Base-by-base conservation (phyloP, 1,140 invertebrate species). In the Paralvinella palmiformis region DNA sequence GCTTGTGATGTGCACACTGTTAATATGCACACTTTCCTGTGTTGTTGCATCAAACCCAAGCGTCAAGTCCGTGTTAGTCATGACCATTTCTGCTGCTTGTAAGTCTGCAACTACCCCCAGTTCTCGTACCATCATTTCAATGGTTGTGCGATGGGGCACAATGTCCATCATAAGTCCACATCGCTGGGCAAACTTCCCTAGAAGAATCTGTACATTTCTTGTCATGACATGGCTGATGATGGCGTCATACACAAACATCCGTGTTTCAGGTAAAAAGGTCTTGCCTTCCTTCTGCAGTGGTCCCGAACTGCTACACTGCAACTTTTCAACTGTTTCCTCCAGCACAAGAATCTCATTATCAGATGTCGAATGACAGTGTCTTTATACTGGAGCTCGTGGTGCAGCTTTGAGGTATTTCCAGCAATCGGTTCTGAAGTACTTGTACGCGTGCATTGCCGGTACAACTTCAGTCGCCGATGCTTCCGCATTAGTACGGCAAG, bases 1-100 rank as follows among this genome's bases (percentile, higher is more conserved):
- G 29, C 3, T 56, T 4, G 53, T 56, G 22, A 56, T 15, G 53
- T 56, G 53, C 22, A 56, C 29, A 32, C 53, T 56, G 53, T 56
- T 56, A 32, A 56, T 56, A 29, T 56, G 53, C 20, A 56, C n/a
- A n/a, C 53, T 29, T 56, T 27, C 53, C 53, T 56, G 20, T 17
- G 20, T 56, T 17, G 53, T 56, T 22, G 53, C 2, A 56, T 56
- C 53, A 20, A 56, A 56, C 3, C 53, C 53, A 32, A 56, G 53
- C 20, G 53, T 56, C 53, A 56, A 2, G 20, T 56, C 15, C 22
- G 20, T 15, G 53, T 22, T 56, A 2, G 53, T 27, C 20, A 56
- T 56, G 5, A 56, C 17, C 53, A 56, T 17, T 56, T 56, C 53
- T 32, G 29, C 20, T 32, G 53, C 29, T 32, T 56, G n/a, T n/a